These are phyloP conservation scores for Seriola dumerili DNA, from an alignment of 2,113 vertebrate species.

Conservation along the genomic window DNA sequence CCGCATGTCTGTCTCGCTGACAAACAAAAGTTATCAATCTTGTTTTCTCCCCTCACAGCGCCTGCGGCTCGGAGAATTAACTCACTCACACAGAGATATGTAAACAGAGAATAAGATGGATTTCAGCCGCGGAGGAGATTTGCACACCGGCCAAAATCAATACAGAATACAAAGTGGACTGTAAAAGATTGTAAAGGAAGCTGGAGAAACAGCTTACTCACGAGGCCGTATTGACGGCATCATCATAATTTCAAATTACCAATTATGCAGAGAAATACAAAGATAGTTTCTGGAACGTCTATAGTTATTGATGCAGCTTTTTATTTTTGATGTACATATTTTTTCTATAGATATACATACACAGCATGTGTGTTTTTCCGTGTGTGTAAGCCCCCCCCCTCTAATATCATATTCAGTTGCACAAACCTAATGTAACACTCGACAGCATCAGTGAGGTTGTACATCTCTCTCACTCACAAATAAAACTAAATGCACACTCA, in stretches of 20 bases:
- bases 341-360: not conserved
- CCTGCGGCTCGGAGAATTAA: conserved; percentile 44
- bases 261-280: not conserved
- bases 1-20: not conserved
- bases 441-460: conserved; percentile 41
- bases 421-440: conserved; percentile 29
- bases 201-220: not conserved
- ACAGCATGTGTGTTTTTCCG: not conserved
- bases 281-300: not conserved
- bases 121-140: conserved; percentile 47
- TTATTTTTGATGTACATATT: not conserved
- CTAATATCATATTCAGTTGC: not conserved
- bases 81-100: conserved; percentile 46
- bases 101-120: conserved; percentile 62
- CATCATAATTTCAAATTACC: conserved; percentile 17
- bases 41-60: conserved; percentile 15
- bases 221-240: not conserved
- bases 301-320: not conserved
- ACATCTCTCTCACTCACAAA: conserved; percentile 28
- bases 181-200: not conserved
- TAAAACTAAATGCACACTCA: conserved; percentile 30
- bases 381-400: not conserved
- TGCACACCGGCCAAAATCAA: conserved; percentile 55
- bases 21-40: conserved; percentile 55
- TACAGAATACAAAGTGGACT: conserved; percentile 59